Conservation (phyloP, 2,113 vertebrate genomes). For the Thinocorus orbignyianus region DNA sequence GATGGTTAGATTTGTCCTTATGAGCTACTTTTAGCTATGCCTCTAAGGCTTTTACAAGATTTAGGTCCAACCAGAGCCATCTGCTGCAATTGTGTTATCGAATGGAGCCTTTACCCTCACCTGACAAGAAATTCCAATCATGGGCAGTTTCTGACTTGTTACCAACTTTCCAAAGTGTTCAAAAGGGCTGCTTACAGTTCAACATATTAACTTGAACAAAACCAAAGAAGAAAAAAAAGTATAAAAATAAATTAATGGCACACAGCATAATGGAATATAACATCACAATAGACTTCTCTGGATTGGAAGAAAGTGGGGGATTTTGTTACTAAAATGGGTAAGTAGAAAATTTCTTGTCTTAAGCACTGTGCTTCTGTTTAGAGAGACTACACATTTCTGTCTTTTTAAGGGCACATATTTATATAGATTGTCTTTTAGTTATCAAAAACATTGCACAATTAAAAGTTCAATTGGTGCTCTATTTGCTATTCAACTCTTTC, state of each 20-base stretch:
- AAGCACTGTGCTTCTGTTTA: not conserved
- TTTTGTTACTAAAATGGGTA: not conserved
- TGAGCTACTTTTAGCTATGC: not conserved
- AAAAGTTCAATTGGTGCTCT: not conserved
- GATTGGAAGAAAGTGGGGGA: not conserved
- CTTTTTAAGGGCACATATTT: not conserved
- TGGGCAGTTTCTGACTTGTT: not conserved
- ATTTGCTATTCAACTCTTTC: not conserved
- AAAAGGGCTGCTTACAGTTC: not conserved
- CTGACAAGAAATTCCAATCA: not conserved
- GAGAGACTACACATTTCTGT: not conserved
- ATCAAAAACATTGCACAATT: not conserved
- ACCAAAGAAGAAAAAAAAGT: not conserved
- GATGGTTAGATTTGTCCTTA: not conserved
- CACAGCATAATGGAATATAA: not conserved
- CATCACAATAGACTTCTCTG: not conserved
- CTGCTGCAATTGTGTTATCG: fast-evolving
- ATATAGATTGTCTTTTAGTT: not conserved
- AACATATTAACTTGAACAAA: not conserved
- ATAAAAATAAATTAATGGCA: not conserved
- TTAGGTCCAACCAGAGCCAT: not conserved
- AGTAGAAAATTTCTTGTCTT: not conserved
- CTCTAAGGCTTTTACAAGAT: not conserved
- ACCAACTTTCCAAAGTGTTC: not conserved
- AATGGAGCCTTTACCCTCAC: not conserved